These are phyloP conservation scores for Panthera leo DNA, from an alignment of 2,113 vertebrate genomes.

Conservation along the genomic window DNA sequence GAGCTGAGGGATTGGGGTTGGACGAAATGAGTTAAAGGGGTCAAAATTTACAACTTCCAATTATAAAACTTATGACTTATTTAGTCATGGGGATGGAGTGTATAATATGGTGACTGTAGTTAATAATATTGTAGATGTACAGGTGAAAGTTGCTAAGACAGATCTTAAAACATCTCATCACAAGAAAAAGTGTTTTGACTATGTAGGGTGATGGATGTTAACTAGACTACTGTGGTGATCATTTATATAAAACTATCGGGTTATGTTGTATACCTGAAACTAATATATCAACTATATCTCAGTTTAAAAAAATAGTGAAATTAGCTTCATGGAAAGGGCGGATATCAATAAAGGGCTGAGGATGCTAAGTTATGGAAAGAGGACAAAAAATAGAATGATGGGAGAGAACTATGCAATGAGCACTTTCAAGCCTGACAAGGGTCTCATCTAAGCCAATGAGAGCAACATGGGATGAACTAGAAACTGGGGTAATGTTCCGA, in stretches of 20 bases:
- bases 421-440: not conserved
- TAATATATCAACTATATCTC: not conserved
- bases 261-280: not conserved
- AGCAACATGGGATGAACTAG: not conserved
- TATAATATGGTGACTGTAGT: not conserved
- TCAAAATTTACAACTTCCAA: not conserved
- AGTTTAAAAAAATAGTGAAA: not conserved
- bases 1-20: too few species aligned
- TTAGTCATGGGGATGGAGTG: not conserved
- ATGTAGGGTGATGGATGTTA: not conserved
- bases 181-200: not conserved
- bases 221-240: not conserved
- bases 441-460: not conserved
- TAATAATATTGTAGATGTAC: too few species aligned
- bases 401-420: not conserved
- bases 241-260: not conserved
- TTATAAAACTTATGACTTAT: not conserved
- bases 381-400: not conserved
- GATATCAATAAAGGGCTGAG: not conserved
- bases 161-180: not conserved
- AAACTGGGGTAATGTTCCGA: accelerated
- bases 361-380: not conserved
- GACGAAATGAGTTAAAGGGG: not conserved
- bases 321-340: not conserved
- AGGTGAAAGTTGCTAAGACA: not conserved